A percentile compares a stretch with the other conserved stretches of the same genome.
phyloP scores from a whole-genome alignment of 2,888 invertebrate genomes.

The Eledona agricola region DNA sequence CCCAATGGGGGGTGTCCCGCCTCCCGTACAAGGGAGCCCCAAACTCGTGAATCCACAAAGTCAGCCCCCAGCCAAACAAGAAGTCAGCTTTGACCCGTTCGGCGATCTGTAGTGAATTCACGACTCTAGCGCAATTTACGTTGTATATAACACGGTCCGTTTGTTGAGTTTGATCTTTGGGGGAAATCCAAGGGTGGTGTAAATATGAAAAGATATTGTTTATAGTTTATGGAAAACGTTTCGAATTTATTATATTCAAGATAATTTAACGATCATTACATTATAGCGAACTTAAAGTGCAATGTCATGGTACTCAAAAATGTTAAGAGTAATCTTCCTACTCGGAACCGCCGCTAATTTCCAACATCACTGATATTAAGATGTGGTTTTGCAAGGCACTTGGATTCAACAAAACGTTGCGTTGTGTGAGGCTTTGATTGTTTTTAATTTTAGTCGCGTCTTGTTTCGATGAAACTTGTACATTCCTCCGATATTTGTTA shows the following conservation, averaged over 20 bases:
- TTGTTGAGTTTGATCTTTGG: slow-evolving; percentile 2
- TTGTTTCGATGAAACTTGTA: slow-evolving; percentile 41
- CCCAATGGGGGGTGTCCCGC: slow-evolving; percentile 44
- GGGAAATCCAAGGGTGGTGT: no score
- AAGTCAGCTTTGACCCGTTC: slow-evolving; percentile 61
- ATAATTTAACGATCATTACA: slow-evolving; percentile 1
- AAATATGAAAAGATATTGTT: slow-evolving; percentile 14
- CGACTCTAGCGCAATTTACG: slow-evolving; percentile 32
- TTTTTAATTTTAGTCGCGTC: slow-evolving; percentile 22
- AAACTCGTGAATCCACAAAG: slow-evolving; percentile 44
- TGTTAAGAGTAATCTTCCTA: slow-evolving; percentile 19
- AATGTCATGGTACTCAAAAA: slow-evolving; percentile 37
- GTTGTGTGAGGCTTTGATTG: slow-evolving; percentile 10
- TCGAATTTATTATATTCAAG: slow-evolving; percentile 3
- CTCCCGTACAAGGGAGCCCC: slow-evolving; percentile 51
- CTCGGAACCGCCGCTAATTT: slow-evolving; percentile 10
- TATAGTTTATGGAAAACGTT: slow-evolving; percentile 5
- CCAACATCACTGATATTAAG: slow-evolving; percentile 4
- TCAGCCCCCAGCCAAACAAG: slow-evolving; percentile 45
- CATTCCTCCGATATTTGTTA: slow-evolving; percentile 48
- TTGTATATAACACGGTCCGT: slow-evolving; percentile 26
- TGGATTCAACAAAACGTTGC: slow-evolving; percentile 12
- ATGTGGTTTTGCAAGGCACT: slow-evolving; percentile 6
- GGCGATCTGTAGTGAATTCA: slow-evolving; percentile 59
- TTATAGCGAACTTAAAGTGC: slow-evolving; percentile 29